Percentiles rank a stretch among this genome's conserved stretches.
Conservation (phyloP, 2,113 vertebrate genomes). For the Sus scrofa region DNA sequence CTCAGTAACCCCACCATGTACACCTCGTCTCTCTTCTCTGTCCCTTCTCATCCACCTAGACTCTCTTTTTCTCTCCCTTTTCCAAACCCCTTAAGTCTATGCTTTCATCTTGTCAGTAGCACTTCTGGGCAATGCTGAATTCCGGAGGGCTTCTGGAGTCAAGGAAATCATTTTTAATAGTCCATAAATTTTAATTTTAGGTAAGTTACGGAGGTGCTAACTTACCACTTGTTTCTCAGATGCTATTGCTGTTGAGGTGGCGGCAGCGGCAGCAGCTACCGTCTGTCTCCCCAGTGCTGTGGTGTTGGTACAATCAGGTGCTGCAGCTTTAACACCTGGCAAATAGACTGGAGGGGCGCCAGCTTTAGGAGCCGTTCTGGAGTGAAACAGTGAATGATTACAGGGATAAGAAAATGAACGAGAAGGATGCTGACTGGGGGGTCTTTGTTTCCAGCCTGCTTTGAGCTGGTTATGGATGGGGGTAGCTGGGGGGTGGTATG, state of each 20-base stretch:
- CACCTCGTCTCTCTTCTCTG: background rate
- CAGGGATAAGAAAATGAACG: slow-evolving; percentile 98
- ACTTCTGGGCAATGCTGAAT: background rate
- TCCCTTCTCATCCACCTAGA: background rate
- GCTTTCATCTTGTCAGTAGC: background rate
- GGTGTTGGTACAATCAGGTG: slow-evolving; percentile 95
- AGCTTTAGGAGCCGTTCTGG: slow-evolving; percentile 90
- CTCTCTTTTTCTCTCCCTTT: background rate
- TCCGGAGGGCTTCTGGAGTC: background rate
- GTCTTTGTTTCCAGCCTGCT: slow-evolving; percentile 95
- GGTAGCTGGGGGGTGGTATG: slow-evolving; percentile 95
- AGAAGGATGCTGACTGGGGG: slow-evolving; percentile 94
- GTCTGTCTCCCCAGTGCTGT: slow-evolving; percentile 89
- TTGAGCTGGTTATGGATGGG: slow-evolving; percentile 94
- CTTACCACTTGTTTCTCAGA: slow-evolving; percentile 95
- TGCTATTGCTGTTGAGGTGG: slow-evolving; percentile 80
- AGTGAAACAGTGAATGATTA: slow-evolving; percentile 94
- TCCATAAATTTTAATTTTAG: background rate
- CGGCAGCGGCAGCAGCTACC: slow-evolving; percentile 64
- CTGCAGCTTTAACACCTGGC: slow-evolving; percentile 90
- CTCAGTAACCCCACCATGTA: background rate
- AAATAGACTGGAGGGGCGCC: slow-evolving; percentile 92
- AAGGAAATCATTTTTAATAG: background rate
- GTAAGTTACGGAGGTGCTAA: background rate
- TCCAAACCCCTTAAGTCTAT: too few relatives aligned